phyloP scores from a whole-genome alignment of 2,888 invertebrate species.

The Tetheella fluctuosa region DNA sequence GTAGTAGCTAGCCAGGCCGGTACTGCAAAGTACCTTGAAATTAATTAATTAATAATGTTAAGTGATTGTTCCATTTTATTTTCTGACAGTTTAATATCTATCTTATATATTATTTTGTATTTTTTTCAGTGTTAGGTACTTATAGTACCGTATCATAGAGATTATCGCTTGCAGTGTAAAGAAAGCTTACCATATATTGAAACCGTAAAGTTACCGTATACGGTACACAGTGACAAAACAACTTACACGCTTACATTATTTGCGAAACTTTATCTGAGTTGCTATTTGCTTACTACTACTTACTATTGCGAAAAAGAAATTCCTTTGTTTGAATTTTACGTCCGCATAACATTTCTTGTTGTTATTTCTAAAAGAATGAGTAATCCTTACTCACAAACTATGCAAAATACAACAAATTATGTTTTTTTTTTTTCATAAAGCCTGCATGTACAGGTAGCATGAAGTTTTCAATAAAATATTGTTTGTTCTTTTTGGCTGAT shows the following conservation, averaged over 20 bases:
- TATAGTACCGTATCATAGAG: neutral
- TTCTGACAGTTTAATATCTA: too few relatives aligned
- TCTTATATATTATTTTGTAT: too few relatives aligned
- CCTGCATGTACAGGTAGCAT: too few relatives aligned
- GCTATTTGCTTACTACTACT: constrained; percentile 9
- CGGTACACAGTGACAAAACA: constrained; percentile 1
- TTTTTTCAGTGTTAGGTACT: neutral
- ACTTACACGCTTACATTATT: constrained; percentile 19
- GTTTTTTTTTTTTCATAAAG: too few relatives aligned
- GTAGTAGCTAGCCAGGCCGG: too few relatives aligned
- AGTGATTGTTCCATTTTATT: neutral
- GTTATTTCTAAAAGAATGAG: neutral
- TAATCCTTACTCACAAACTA: neutral
- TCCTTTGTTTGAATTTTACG: neutral
- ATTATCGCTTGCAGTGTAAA: constrained; percentile 24
- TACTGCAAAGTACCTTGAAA: too few relatives aligned
- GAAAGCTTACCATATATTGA: constrained; percentile 31
- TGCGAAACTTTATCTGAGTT: constrained; percentile 22
- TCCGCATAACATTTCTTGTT: neutral
- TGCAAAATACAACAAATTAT: too few relatives aligned
- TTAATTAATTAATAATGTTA: too few relatives aligned
- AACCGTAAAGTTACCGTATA: constrained; percentile 30
- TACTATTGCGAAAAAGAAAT: constrained; percentile 9
- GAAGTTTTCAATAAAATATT: too few relatives aligned
- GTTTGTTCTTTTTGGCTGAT: neutral